phyloP scores from a whole-genome alignment of 2,888 invertebrate species.

The Drosophila pegasa region DNA sequence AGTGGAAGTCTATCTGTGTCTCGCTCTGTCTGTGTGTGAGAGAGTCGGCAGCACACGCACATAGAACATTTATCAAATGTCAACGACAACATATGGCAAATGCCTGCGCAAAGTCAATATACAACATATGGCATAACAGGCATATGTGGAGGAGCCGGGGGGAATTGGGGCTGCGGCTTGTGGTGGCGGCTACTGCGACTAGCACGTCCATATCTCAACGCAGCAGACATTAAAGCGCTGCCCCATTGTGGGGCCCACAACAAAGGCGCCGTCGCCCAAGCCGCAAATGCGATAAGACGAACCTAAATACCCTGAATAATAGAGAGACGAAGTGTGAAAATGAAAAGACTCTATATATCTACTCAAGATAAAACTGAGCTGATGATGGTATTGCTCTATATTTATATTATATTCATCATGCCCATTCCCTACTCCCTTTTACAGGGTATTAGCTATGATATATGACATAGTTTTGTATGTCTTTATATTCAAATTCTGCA shows the following conservation, averaged over 20 bases:
- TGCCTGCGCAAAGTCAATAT: constrained; percentile 46
- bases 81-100: constrained; percentile 69
- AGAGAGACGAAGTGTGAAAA: not conserved
- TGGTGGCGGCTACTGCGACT: not conserved
- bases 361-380: not conserved
- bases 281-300: not conserved
- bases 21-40: constrained; percentile 13
- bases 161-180: not conserved
- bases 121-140: constrained; percentile 53
- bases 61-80: constrained; percentile 71
- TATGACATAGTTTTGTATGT: not conserved
- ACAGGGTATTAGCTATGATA: not conserved
- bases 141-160: not conserved
- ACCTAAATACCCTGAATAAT: constrained; percentile 4
- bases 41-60: constrained; percentile 3
- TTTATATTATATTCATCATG: not conserved
- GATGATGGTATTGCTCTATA: not conserved
- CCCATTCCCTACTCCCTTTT: too few relatives aligned
- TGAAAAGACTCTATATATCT: too few relatives aligned
- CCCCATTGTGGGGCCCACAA: constrained; percentile 10
- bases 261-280: constrained; percentile 27
- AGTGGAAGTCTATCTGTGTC: constrained; percentile 36
- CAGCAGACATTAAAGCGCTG: constrained; percentile 2
- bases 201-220: constrained; percentile 11
- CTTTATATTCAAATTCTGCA: constrained; percentile 7